These are phyloP conservation scores for Indicator maculatus DNA, from an alignment of 2,113 vertebrate species.

Conservation along the genomic window DNA sequence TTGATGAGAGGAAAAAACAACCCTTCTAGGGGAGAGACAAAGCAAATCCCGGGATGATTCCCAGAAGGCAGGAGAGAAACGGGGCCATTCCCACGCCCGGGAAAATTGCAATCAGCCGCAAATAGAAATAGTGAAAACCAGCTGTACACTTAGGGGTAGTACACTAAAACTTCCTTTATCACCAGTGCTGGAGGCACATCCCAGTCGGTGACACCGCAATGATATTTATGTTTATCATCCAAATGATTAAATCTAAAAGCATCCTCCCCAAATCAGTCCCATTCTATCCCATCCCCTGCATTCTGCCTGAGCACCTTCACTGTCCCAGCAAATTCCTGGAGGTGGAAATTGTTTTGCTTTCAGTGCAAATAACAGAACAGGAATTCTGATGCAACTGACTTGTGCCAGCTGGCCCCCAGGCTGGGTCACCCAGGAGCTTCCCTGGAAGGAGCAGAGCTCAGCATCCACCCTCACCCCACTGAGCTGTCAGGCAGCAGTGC, in stretches of 20 bases:
- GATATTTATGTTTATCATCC: not conserved
- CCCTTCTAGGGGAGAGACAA: not conserved
- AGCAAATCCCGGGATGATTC: not conserved
- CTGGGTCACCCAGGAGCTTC: not conserved
- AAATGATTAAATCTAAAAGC: not conserved
- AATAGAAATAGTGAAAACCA: fast-evolving
- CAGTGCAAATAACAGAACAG: not conserved
- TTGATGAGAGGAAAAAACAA: not conserved
- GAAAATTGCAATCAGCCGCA: not conserved
- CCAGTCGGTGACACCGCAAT: fast-evolving
- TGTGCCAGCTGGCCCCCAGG: fast-evolving
- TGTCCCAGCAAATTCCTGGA: not conserved
- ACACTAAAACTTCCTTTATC: not conserved
- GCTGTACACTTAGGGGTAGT: fast-evolving
- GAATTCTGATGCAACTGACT: too few species aligned
- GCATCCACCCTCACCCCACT: fast-evolving
- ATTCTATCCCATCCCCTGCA: not conserved
- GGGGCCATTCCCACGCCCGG: fast-evolving
- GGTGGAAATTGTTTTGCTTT: not conserved
- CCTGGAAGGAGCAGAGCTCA: not conserved
- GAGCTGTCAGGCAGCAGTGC: not conserved
- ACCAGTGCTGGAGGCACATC: not conserved
- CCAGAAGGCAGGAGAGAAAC: not conserved
- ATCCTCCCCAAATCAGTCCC: too few species aligned
- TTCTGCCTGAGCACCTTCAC: fast-evolving